Evolutionary conservation across 2,113 vertebrate species (phyloP).

Genomic region (Elephantulus edwardii): DNA sequence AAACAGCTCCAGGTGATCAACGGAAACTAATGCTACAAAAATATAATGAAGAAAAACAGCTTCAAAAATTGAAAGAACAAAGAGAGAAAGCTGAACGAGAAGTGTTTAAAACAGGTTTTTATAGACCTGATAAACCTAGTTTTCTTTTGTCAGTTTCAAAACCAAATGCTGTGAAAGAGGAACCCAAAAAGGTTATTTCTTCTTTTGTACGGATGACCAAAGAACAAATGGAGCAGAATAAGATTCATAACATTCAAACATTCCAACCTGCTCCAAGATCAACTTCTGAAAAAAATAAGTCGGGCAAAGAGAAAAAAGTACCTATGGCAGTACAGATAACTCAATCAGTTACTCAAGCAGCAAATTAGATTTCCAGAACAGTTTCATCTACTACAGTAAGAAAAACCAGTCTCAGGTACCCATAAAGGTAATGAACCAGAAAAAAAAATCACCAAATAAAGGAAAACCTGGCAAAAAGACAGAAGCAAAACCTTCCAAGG

Average conservation of each 20-base stretch:
- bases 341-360: too few relatives aligned
- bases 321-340: too few relatives aligned
- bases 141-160: slow-evolving; percentile 64
- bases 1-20: slow-evolving; percentile 76
- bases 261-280: slow-evolving; percentile 68
- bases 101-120: slow-evolving; percentile 91
- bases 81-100: slow-evolving; percentile 88
- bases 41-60: slow-evolving; percentile 92
- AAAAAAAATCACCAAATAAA: slow-evolving; percentile 63
- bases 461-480: slow-evolving; percentile 69
- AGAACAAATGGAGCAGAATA: slow-evolving; percentile 74
- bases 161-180: slow-evolving; percentile 64
- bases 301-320: too few relatives aligned
- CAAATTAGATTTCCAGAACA: too few relatives aligned
- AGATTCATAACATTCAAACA: not conserved
- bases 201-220: slow-evolving; percentile 76
- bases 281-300: slow-evolving; percentile 66
- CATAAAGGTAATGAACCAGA: slow-evolving; percentile 69
- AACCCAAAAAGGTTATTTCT: slow-evolving; percentile 83
- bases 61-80: slow-evolving; percentile 90
- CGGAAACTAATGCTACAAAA: slow-evolving; percentile 90
- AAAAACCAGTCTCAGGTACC: slow-evolving; percentile 40
- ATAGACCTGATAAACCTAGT: slow-evolving; percentile 82
- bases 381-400: too few relatives aligned
- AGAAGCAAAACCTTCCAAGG: slow-evolving; percentile 70